These are phyloP conservation scores for Pseudochirops cupreus DNA, from an alignment of 2,797 vertebrate genomes.

Conservation along the genomic window DNA sequence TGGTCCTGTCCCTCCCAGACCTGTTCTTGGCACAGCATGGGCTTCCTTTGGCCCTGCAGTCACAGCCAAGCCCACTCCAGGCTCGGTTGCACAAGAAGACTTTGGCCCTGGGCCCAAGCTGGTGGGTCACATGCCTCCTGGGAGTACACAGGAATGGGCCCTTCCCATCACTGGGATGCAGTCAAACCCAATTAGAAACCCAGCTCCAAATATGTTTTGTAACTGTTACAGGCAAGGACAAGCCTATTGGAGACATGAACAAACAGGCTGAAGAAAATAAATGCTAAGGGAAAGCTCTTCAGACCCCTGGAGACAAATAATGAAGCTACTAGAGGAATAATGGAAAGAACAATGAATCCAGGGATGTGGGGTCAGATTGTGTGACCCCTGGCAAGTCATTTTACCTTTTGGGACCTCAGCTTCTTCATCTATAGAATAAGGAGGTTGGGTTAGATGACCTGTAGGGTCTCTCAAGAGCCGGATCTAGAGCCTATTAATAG, in stretches of 20 bases:
- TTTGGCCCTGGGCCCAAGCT: slow-evolving; percentile 71
- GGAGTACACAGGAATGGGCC: slow-evolving; percentile 42
- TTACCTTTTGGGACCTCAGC: not conserved
- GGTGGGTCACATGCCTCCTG: slow-evolving; percentile 43
- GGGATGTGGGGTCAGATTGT: not conserved
- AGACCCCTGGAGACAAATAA: accelerated
- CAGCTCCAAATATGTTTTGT: slow-evolving; percentile 35
- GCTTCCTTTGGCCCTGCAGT: slow-evolving; percentile 60
- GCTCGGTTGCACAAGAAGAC: slow-evolving; percentile 59
- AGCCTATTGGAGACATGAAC: not conserved
- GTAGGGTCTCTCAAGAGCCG: not conserved
- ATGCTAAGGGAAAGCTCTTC: not conserved
- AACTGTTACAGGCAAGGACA: slow-evolving; percentile 52
- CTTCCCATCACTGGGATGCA: slow-evolving; percentile 43
- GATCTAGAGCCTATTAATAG: not conserved
- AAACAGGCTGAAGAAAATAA: not conserved
- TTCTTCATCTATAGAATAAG: not conserved
- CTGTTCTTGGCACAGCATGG: slow-evolving; percentile 58
- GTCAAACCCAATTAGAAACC: slow-evolving; percentile 21
- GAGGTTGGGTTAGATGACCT: not conserved
- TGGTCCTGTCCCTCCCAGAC: slow-evolving; percentile 37
- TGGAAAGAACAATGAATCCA: not conserved
- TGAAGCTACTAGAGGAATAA: not conserved
- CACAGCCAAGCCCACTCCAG: slow-evolving; percentile 41
- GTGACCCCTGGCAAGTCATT: not conserved